Evolutionary conservation across 2,888 invertebrate species (phyloP).

Genomic region (Chesias legatella): DNA sequence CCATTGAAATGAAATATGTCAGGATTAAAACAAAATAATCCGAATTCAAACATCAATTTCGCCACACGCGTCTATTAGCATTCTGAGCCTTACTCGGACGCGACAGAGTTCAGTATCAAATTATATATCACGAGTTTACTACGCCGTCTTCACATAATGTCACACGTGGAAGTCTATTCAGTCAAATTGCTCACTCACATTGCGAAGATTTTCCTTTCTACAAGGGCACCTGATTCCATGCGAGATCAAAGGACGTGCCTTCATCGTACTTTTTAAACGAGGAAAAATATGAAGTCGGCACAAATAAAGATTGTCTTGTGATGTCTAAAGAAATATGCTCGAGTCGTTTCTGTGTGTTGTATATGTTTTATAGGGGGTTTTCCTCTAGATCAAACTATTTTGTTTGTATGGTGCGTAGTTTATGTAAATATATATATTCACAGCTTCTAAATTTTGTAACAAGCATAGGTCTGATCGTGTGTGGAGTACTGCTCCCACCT

Average conservation of each 20-base stretch:
- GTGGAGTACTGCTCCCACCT: no score
- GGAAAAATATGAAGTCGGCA: slow-evolving; percentile 31
- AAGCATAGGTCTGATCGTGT: no score
- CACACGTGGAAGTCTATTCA: slow-evolving; percentile 17
- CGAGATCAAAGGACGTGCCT: slow-evolving; percentile 24
- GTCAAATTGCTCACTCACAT: slow-evolving; percentile 27
- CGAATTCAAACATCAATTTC: background rate
- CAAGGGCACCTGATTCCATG: slow-evolving; percentile 28
- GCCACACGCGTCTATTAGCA: background rate
- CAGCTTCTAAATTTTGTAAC: no score
- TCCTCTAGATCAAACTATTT: no score
- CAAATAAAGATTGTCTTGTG: slow-evolving; percentile 32
- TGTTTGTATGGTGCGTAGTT: no score
- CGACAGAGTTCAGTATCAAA: slow-evolving; percentile 11
- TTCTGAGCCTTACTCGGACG: slow-evolving; percentile 2
- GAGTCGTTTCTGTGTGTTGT: slow-evolving; percentile 11
- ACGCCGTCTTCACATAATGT: slow-evolving; percentile 10
- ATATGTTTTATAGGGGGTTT: slow-evolving; percentile 3
- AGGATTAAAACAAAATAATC: background rate
- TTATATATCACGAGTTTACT: slow-evolving; percentile 2
- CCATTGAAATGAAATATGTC: no score
- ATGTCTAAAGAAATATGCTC: slow-evolving; percentile 31
- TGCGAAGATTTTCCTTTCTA: slow-evolving; percentile 20
- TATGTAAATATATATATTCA: no score
- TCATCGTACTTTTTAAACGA: slow-evolving; percentile 24